Evolutionary conservation across 2,888 invertebrate species (phyloP), one percentile per base, ranked within the genome.

Genomic region (Dendrolimus houi): DNA sequence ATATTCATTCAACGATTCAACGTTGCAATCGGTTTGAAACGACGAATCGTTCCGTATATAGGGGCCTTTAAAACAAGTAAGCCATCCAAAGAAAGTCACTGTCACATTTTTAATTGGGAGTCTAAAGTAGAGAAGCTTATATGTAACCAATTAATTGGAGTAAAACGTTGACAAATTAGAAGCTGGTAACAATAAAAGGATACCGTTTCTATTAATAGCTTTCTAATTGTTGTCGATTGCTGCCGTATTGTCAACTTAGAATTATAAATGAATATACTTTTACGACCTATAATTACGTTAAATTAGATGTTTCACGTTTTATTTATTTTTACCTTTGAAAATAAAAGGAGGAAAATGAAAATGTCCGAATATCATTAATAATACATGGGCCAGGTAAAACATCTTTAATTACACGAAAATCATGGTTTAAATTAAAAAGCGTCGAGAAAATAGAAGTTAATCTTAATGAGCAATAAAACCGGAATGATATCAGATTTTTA

Each of bases 401-500:
- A 65, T 61, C 63, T 62, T 59, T 57, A 70, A 68, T 72, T 68
- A 64, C 47, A 62, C 59, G 56, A 54, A 59, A 71, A 69, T 71
- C 64, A 66, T 71, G 61, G 68, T 61, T 62, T 61, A 59, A 70
- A 71, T 70, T 74, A 71, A 73, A 71, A 70, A 72, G 69, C 69
- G 64, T 68, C 70, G 71, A 71, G 69, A 67, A 77, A 76, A 78
- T 75, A 72, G 74, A 77, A 74, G 73, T 72, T 74, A 74, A 76
- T 75, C 73, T 77, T 83, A 82, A 85, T 82, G 80, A 83, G 80
- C 74, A 77, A 83, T 82, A 84, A 85, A 82, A 79, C 69, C 71
- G 73, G 74, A 80, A 81, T 79, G 74, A 79, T 80, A 82, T 76
- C 79, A 84, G 83, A 83, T 85, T 87, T 85, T 82, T 78, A 70